These are phyloP conservation scores for Meteorus colon DNA, from an alignment of 2,888 invertebrate genomes.

Conservation along the genomic window DNA sequence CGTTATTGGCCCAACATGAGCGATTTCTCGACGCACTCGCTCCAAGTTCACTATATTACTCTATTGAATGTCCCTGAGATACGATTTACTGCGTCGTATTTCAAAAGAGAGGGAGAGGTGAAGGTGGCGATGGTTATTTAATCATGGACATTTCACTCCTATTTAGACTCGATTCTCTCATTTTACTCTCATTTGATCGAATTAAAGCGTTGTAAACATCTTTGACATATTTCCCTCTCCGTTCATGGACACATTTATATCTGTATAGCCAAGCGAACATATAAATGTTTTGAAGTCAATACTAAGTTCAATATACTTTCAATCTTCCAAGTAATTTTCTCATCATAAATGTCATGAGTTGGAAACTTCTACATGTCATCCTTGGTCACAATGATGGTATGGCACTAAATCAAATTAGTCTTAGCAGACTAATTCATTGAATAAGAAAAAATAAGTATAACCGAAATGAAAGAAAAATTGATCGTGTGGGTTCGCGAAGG, in stretches of 20 bases:
- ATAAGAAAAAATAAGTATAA: neutral
- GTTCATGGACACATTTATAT: neutral
- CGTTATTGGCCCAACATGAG: constrained; percentile 26
- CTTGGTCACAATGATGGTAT: neutral
- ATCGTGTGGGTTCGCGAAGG: constrained; percentile 51
- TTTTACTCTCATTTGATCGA: constrained; percentile 15
- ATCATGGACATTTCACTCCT: constrained; percentile 8
- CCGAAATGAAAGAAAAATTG: constrained; percentile 47
- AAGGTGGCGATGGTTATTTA: constrained; percentile 28
- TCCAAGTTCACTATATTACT: constrained; percentile 27
- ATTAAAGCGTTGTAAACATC: constrained; percentile 33
- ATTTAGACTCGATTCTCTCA: constrained; percentile 23
- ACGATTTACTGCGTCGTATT: constrained; percentile 49
- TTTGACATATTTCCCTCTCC: constrained; percentile 34
- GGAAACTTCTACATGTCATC: no score
- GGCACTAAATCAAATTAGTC: neutral
- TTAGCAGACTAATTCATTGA: neutral
- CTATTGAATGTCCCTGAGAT: constrained; percentile 49
- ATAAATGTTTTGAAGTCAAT: neutral
- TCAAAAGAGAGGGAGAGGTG: constrained; percentile 32
- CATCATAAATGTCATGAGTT: neutral
- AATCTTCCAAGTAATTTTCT: neutral
- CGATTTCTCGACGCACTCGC: constrained; percentile 31
- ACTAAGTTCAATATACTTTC: constrained; percentile 31
- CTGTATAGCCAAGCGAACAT: neutral